Evolutionary conservation across 2,888 invertebrate genomes (phyloP), one percentile per base, ranked within the genome.

Genomic region (Horisme vitalbata): DNA sequence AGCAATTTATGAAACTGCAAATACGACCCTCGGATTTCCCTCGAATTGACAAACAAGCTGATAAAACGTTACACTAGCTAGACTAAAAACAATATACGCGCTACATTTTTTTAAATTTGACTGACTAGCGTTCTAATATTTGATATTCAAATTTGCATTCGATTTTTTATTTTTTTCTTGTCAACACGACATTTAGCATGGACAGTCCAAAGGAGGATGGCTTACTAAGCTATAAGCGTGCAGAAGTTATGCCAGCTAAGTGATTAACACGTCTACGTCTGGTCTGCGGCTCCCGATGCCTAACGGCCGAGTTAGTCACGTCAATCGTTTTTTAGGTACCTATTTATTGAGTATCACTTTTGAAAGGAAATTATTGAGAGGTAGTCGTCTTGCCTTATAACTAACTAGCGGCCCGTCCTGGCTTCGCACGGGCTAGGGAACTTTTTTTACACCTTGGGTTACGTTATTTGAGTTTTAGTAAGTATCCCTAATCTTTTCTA

Each of bases 1-100:
- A 52, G 39, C 49, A 45, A 52, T 47, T 52, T 62, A 61, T 60
- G 62, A 60, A 54, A 68, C 57, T 50, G 68, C 68, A 73, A 77
- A 83, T 67, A 79, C 52, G 69, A 64, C 63, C 63, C 63, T 68
- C 67, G 83, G 85, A 73, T 80, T 86, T 86, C 72, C 86, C 85
- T 75, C 74, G 74, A 78, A 73, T 71, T 67, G 60, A 74, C 66
- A 83, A 83, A 82, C 79, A 83, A 55, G 18, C 24, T 41, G 44
- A 52, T 47, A 52, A 43, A 35, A 46, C 41, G 34, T 39, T 39
- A 14, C 32, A 41, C 37, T 31, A 23, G 26, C 37, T 31, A 23
- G 26, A 45, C 30, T 38, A 24, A 33, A 9, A 24, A 38, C 33
- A 35, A 31, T 32, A 18, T 35, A 23, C 26, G 33, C 11, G 34